Evolutionary conservation across 1,140 invertebrate species (phyloP).

Genomic region (Hermatobates lingyangjiaoensis): DNA sequence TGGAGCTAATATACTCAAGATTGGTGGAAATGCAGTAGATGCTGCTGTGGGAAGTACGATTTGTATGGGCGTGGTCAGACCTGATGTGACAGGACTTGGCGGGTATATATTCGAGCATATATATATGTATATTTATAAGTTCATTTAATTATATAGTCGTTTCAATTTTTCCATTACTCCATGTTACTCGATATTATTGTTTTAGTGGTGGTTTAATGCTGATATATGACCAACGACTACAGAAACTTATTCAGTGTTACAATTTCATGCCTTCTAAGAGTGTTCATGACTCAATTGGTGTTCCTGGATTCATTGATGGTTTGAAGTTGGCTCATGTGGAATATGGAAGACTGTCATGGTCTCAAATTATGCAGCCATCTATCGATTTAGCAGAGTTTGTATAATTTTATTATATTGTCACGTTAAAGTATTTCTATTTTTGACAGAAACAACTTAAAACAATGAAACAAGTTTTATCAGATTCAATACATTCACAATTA

Average conservation of each 20-base stretch:
- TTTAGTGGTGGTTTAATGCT: constrained; percentile 50
- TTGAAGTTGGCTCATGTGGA: too few relatives aligned
- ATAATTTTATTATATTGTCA: too few relatives aligned
- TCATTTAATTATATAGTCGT: not conserved
- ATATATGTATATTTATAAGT: not conserved
- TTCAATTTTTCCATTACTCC: not conserved
- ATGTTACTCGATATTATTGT: constrained; percentile 13
- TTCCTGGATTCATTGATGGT: too few relatives aligned
- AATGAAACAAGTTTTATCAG: too few relatives aligned
- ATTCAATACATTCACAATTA: too few relatives aligned
- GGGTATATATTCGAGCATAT: constrained; percentile 30
- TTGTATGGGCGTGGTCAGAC: constrained; percentile 43
- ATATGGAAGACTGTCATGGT: too few relatives aligned
- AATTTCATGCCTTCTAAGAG: constrained; percentile 37
- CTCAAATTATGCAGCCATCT: too few relatives aligned
- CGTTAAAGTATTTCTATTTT: too few relatives aligned
- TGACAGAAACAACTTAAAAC: too few relatives aligned
- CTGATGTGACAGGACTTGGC: constrained; percentile 46
- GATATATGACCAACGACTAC: constrained; percentile 41
- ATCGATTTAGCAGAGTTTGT: too few relatives aligned
- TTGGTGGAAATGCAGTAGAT: constrained; percentile 48
- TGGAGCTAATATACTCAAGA: constrained; percentile 40
- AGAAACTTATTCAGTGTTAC: constrained; percentile 28
- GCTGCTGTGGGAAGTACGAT: constrained; percentile 43
- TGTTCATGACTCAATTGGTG: too few relatives aligned